Percentiles rank a stretch among this genome's conserved stretches.
Conservation (phyloP, 2,888 invertebrate genomes). For the Polyommatus iphigenia region DNA sequence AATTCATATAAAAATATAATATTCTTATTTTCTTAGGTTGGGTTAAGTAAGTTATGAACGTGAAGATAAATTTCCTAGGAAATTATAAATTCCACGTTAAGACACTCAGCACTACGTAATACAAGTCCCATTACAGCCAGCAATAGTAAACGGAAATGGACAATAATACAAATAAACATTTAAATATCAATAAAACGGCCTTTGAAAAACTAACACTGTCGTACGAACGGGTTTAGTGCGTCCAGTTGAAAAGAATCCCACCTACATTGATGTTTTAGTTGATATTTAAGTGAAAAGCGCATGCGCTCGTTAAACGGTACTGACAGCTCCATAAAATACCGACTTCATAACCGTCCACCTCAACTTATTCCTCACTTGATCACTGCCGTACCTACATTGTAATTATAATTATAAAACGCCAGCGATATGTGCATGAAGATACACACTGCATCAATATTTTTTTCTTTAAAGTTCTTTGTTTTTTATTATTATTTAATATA, state of each 20-base stretch:
- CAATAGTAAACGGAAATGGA: constrained; percentile 31
- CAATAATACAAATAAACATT: constrained; percentile 31
- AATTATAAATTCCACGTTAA: background rate
- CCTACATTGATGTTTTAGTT: constrained; percentile 29
- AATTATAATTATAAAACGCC: constrained; percentile 25
- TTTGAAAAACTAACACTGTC: constrained; percentile 29
- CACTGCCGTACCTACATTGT: constrained; percentile 26
- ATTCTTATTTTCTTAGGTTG: background rate
- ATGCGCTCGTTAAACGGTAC: constrained; percentile 26
- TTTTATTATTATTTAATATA: background rate
- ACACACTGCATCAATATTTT: background rate
- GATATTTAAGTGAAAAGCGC: constrained; percentile 30
- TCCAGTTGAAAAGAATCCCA: constrained; percentile 28
- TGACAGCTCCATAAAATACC: constrained; percentile 26
- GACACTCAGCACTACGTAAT: background rate
- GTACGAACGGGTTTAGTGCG: constrained; percentile 12
- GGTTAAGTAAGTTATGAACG: background rate
- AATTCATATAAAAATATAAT: background rate
- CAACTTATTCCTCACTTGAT: constrained; percentile 27
- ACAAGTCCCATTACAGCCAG: constrained; percentile 48
- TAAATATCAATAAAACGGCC: constrained; percentile 22
- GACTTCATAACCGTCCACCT: constrained; percentile 27
- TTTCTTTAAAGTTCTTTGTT: background rate
- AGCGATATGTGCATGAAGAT: constrained; percentile 8
- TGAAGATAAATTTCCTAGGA: background rate